Conservation (phyloP, 2,113 vertebrate species). For the Gulo gulo region DNA sequence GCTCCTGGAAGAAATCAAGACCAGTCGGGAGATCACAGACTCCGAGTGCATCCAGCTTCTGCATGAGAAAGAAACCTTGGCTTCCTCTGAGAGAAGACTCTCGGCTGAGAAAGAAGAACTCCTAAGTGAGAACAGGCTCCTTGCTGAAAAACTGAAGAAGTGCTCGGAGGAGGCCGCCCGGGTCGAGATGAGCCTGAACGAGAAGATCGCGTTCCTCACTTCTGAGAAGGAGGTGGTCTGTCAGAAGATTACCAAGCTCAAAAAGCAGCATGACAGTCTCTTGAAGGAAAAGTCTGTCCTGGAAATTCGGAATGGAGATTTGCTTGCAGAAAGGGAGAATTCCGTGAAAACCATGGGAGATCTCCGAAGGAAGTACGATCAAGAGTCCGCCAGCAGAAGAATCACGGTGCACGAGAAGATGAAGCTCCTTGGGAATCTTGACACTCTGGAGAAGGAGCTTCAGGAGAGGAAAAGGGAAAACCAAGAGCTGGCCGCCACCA, state of each 20-base stretch:
- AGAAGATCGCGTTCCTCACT: conserved; percentile 77
- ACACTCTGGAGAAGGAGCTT: conserved; percentile 83
- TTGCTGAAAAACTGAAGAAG: conserved; percentile 81
- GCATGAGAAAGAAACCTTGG: conserved; percentile 90
- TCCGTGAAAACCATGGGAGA: conserved; percentile 82
- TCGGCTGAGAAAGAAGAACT: conserved; percentile 87
- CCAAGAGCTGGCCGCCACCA: conserved; percentile 80
- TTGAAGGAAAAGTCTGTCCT: conserved; percentile 87
- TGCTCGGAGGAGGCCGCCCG: conserved; percentile 74
- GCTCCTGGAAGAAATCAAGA: conserved; percentile 89
- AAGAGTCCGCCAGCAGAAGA: conserved; percentile 78
- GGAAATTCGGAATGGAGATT: conserved; percentile 82
- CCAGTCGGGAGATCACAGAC: conserved; percentile 85
- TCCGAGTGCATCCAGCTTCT: conserved; percentile 87
- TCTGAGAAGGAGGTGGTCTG: conserved; percentile 83
- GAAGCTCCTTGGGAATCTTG: conserved; percentile 77
- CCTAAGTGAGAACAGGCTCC: conserved; percentile 80
- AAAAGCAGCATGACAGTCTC: conserved; percentile 83
- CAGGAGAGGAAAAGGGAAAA: conserved; percentile 79
- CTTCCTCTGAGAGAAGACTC: conserved; percentile 83
- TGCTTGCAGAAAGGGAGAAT: conserved; percentile 83
- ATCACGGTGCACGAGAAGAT: conserved; percentile 83
- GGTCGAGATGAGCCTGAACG: conserved; percentile 75
- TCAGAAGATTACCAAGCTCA: conserved; percentile 78
- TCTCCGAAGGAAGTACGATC: conserved; percentile 83